phyloP scores from a whole-genome alignment of 2,888 invertebrate genomes.

The Craniophora ligustri region DNA sequence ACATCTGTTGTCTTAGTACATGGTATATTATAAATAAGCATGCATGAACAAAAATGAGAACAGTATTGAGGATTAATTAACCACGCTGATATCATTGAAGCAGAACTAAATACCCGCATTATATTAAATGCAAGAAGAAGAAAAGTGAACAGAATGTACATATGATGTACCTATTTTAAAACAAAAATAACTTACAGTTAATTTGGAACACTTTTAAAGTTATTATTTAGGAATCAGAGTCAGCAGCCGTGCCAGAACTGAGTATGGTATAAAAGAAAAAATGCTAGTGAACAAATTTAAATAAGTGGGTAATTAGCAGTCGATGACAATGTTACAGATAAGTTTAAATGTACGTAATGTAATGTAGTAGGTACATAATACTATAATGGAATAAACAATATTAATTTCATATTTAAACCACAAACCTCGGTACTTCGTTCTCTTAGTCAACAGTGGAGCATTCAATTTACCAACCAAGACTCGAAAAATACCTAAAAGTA shows the following conservation, averaged over 20 bases:
- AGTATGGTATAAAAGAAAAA: neutral
- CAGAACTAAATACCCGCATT: conserved; percentile 25
- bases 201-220: conserved; percentile 1
- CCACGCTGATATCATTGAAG: conserved; percentile 31
- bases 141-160: conserved; percentile 17
- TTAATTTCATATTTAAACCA: too few species aligned
- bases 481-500: too few species aligned
- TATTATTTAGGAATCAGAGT: neutral
- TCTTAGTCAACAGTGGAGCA: too few species aligned
- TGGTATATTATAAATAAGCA: neutral
- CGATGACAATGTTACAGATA: too few species aligned
- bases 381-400: too few species aligned
- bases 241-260: neutral
- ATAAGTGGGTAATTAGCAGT: too few species aligned
- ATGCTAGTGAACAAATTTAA: too few species aligned
- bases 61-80: conserved; percentile 31
- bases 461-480: too few species aligned
- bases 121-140: conserved; percentile 5
- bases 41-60: conserved; percentile 9
- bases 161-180: neutral
- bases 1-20: too few species aligned
- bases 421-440: too few species aligned
- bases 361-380: too few species aligned
- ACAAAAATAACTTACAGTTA: neutral
- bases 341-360: too few species aligned